Conservation (phyloP, 2,113 vertebrate genomes). For the Muscicapa adusta region DNA sequence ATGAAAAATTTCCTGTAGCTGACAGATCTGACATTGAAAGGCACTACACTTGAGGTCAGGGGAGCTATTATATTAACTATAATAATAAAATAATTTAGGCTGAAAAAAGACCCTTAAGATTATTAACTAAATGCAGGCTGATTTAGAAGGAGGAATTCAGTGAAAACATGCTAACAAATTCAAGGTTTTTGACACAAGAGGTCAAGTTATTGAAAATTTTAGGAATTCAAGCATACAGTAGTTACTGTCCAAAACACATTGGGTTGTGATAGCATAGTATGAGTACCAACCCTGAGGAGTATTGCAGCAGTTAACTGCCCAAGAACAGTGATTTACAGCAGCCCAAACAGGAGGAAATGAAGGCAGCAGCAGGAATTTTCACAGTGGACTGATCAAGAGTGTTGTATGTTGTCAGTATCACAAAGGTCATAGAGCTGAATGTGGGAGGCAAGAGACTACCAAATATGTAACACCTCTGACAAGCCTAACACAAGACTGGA, state of each 20-base stretch:
- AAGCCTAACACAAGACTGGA: neutral
- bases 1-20: neutral
- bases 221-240: neutral
- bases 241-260: rapidly evolving
- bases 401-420: neutral
- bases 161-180: neutral
- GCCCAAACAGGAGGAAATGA: slow-evolving; percentile 27
- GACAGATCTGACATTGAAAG: neutral
- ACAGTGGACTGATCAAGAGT: slow-evolving; percentile 25
- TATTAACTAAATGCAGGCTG: neutral
- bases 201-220: neutral
- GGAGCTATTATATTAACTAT: neutral
- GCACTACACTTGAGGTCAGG: neutral
- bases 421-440: neutral
- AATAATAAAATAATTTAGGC: neutral
- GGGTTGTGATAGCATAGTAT: neutral
- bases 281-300: neutral
- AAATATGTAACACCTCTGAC: neutral
- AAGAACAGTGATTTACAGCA: slow-evolving; percentile 4
- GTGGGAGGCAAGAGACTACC: neutral
- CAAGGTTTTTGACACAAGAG: neutral
- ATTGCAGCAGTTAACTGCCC: neutral
- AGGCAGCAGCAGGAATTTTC: slow-evolving; percentile 16
- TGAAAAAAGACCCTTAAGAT: neutral
- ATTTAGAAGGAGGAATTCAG: neutral